Evolutionary conservation across 1,140 invertebrate genomes (phyloP).

Genomic region (Drosophila bipectinata): DNA sequence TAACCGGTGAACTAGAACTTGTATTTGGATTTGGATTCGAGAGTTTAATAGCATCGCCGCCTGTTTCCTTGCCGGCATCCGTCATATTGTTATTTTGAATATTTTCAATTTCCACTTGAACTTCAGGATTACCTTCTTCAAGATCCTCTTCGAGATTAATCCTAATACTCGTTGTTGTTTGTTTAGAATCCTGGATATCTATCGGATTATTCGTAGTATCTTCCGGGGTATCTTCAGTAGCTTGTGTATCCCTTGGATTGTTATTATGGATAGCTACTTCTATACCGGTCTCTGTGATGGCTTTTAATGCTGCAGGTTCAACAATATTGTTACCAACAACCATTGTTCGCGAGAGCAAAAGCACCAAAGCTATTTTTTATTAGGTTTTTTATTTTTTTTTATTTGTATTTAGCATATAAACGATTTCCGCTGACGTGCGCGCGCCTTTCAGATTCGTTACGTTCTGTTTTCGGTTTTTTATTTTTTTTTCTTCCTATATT

Average conservation of each 20-base stretch:
- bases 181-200: slow-evolving; percentile 21
- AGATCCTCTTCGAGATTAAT: no score
- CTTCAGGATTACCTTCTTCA: no score
- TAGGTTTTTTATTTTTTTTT: slow-evolving; percentile 12
- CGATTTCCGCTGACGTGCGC: slow-evolving; percentile 74
- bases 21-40: neutral
- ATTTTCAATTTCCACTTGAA: neutral
- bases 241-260: slow-evolving; percentile 3
- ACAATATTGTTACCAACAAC: slow-evolving; percentile 60
- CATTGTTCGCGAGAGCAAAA: slow-evolving; percentile 65
- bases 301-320: slow-evolving; percentile 38
- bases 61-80: slow-evolving; percentile 38
- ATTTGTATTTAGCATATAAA: slow-evolving; percentile 56
- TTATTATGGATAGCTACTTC: neutral
- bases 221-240: no score
- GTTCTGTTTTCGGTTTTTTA: slow-evolving; percentile 17
- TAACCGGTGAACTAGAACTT: neutral
- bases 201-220: neutral
- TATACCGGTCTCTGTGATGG: neutral
- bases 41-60: slow-evolving; percentile 20
- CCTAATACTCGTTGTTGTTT: no score
- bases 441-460: slow-evolving; percentile 16
- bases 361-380: slow-evolving; percentile 42
- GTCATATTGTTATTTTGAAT: slow-evolving; percentile 55
- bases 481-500: no score